Evolutionary conservation across 2,888 invertebrate species (phyloP), one percentile per base, ranked within the genome.

Genomic region (Phragmatobia fuliginosa): DNA sequence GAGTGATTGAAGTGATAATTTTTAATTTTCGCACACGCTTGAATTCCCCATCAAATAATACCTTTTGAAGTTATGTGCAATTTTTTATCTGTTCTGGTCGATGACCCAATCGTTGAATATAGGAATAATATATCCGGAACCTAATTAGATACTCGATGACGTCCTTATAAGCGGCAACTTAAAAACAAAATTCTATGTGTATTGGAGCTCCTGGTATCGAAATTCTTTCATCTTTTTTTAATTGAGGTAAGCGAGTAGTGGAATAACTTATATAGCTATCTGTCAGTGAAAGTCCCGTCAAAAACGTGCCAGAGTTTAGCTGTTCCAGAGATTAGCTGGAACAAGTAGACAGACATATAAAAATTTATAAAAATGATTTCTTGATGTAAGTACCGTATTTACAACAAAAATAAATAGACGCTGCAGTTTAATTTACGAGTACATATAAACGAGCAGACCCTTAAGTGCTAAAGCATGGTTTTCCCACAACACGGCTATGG

Each of bases 1-100:
- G 21, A 62, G 52, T 67, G 49, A 67, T 63, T 59, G 36, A 70
- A 62, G 49, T 49, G 59, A 67, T 63, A 67, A 67, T 60, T 52
- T 60, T 38, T 10, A 25, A 52, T 61, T 58, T 41, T 62, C 36
- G 16, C 63, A 64, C 45, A 33, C n/a, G 10, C 18, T 28, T 31
- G 63, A 38, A 14, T 52, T 63, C 63, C 11, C 58, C 25, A 14
- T 32, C 32, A n/a, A 49, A 60, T 49, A 52, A 52, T 7, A 25
- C 59, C 38, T 32, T 70, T 67, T 60, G 45, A 31, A 60, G 31
- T 38, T 14, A 49, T 63, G 38, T 31, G 41, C 33, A 16, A 36
- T 18, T 64, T 52, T 64, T 64, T 45, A 6, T 32, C 32, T n/a
- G 49, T 64, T 64, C 25, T 14, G 45, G 49, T 49, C 63, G 49